Base-by-base conservation (phyloP, 1,140 invertebrate species). In the Dreissena rostriformis region DNA sequence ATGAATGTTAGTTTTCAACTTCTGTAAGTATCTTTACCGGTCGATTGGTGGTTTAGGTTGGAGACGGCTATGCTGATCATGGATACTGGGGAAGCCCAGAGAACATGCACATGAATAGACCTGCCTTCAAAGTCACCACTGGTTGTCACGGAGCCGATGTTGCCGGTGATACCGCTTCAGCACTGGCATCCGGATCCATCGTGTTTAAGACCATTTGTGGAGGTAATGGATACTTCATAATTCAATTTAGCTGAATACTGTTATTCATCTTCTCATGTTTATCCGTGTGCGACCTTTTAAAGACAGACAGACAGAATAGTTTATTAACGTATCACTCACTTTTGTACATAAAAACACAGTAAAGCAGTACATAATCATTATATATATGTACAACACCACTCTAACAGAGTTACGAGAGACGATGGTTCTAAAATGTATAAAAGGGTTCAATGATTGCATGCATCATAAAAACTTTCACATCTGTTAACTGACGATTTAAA, bases 161-260 rank as follows among this genome's bases (percentile, higher is more conserved):
- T 11, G 95, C 95, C 1, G 95, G 94, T 4, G 95, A 96, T 90
- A 95, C 95, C 5, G 94, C 95, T 7, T 95, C 95, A 0, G 95
- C 95, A 8, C 91, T 96, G 17, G 94, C 95, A 5, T 92, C 92
- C 10, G 95, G 95, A 0, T 91, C 94, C 29, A 94, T 95, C 39
- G 93, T 95, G 10, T 93, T 96, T 5, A 95, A 95, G 79, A 89
- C 67, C 10, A 88, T 87, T 39, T 87, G 89, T 82, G 28, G 70
- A 80, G n/a, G 75, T 86, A 22, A 66, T 17, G 12, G 14, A 14
- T 29, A 19, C 28, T 28, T 70, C 24, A 63, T 4, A 11, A 63
- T n/a, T 19, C 11, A n/a, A n/a, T 5, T n/a, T 57, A 57, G n/a
- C n/a, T n/a, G 12, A 14, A 57, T n/a, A 57, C 12, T 57, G 12